A percentile compares a stretch with the other conserved stretches of the same genome.
Evolutionary conservation across 2,797 vertebrate genomes (phyloP).

Genomic region (Morus bassanus): DNA sequence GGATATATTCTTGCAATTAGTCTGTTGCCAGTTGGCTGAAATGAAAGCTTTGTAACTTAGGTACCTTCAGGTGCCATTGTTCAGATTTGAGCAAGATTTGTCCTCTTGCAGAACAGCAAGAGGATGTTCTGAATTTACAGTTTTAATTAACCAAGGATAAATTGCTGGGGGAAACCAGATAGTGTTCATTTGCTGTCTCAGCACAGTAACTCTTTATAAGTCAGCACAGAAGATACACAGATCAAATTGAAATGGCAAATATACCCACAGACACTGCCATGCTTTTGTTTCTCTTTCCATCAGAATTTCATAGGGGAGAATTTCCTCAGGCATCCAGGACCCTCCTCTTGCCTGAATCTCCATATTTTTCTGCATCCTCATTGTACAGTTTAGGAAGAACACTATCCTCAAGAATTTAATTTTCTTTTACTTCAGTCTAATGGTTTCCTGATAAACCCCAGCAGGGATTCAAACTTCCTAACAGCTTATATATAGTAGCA

Average conservation of each 20-base stretch:
- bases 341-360: not conserved
- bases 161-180: not conserved
- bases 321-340: not conserved
- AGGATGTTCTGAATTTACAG: not conserved
- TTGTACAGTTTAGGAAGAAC: not conserved
- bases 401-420: not conserved
- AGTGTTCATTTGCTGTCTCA: not conserved
- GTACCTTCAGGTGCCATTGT: not conserved
- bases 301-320: not conserved
- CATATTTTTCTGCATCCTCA: not conserved
- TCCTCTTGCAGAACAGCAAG: not conserved
- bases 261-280: not conserved
- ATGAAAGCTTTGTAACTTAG: accelerated
- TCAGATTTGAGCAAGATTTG: not conserved
- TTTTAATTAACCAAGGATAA: not conserved
- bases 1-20: not conserved
- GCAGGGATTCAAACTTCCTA: constrained; percentile 16
- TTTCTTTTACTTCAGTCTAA: constrained; percentile 28
- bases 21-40: not conserved
- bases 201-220: not conserved
- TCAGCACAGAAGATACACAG: not conserved
- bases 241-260: not conserved
- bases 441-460: constrained; percentile 10
- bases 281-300: not conserved
- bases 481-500: constrained; percentile 9